Base-by-base conservation (phyloP, 2,113 vertebrate genomes). In the Loxodonta africana region DNA sequence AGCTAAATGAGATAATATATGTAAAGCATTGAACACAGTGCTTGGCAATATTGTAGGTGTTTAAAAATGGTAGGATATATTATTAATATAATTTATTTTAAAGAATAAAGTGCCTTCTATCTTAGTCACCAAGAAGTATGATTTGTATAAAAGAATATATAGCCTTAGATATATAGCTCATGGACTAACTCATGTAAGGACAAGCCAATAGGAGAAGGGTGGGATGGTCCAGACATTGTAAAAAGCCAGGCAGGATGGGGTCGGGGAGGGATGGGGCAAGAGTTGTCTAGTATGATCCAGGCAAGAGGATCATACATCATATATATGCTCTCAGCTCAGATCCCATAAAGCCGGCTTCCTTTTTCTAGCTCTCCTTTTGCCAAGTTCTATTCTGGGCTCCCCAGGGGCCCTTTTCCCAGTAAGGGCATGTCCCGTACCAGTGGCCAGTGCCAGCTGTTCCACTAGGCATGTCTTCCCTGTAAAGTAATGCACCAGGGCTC, bases 331-430 rank as follows among this genome's bases (percentile, higher is more conserved):
- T 53, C 74, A 62, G 71, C 53, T 20, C 5, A 46, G 77, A 15
- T 37, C 44, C 53, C 48, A 15, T 7, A 20, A 30, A 44, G 1
- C 3, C 0, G 15, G 65, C 28, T 92, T 83, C 90, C 76, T 82
- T 84, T 48, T 53, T 57, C 83, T 28, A 18, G 41, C 12, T 51
- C 37, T 71, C 51, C 41, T 48, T 17, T 62, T 30, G 37, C 89
- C 86, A 85, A 37, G 17, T 65, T 96, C 85, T 94, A 46, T 82
- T 92, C 90, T 74, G 44, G 81, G 82, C 17, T 90, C 41, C 0
- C 14, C 3, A 0, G 53, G 7, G 83, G 73, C 63, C 5, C 46
- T 82, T 41, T 57, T 12, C 93, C 73, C 46, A 21, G 88, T 77
- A 84, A 90, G 67, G 57, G 11, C 69, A 14, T 8, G 23, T 4